Conservation (phyloP, 2,113 vertebrate species). For the Macrotis lagotis region DNA sequence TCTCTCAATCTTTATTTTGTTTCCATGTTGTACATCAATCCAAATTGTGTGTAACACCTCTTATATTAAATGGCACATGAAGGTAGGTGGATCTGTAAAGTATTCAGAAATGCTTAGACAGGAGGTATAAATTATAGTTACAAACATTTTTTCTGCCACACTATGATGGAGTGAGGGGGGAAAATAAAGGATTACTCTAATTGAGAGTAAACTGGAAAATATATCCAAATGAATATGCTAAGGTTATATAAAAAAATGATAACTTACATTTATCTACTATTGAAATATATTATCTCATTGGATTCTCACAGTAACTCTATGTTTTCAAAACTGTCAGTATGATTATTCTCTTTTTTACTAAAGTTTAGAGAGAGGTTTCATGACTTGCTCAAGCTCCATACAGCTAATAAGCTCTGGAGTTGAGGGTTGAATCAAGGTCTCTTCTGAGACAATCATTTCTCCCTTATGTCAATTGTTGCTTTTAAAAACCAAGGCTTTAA, state of each 20-base stretch:
- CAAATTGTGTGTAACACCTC: too few species aligned
- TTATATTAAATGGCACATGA: background rate
- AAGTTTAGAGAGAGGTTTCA: background rate
- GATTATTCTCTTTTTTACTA: background rate
- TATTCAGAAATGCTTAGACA: slow-evolving; percentile 29
- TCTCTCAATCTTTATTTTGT: too few species aligned
- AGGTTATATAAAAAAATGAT: background rate
- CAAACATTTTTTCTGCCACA: background rate
- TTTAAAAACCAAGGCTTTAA: background rate
- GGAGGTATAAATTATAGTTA: slow-evolving; percentile 8
- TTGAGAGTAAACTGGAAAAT: background rate
- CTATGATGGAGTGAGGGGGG: background rate
- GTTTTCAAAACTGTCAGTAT: background rate
- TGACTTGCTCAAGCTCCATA: background rate
- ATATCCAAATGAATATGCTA: background rate
- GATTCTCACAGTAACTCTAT: background rate
- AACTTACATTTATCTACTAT: background rate
- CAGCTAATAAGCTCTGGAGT: background rate
- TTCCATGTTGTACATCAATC: too few species aligned
- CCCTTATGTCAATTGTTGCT: background rate
- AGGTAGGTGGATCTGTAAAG: background rate
- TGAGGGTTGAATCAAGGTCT: background rate
- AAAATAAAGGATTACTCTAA: slow-evolving; percentile 1
- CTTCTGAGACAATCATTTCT: background rate
- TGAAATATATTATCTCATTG: background rate